Conservation (phyloP, 2,113 vertebrate species). For the Morone saxatilis region DNA sequence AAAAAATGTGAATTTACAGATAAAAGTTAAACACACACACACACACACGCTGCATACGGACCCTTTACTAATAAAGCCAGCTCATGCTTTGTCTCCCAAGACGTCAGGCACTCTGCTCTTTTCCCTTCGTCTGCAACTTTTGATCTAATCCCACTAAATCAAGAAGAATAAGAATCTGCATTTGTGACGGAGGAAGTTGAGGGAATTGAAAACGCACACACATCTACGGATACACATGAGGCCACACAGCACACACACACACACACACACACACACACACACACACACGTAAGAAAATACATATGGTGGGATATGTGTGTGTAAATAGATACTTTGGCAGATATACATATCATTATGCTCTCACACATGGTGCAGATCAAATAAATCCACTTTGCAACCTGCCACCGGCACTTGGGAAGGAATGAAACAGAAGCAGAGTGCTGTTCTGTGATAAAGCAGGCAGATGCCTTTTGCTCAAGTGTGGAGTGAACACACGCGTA, state of each 20-base stretch:
- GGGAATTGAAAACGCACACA: conserved; percentile 43
- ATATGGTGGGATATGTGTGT: conserved; percentile 28
- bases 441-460: conserved; percentile 31
- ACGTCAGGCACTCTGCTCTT: conserved; percentile 47
- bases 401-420: conserved; percentile 46
- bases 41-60: conserved; percentile 36
- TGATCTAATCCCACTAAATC: conserved; percentile 71
- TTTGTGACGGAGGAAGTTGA: conserved; percentile 55
- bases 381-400: conserved; percentile 65
- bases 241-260: neutral
- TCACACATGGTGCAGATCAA: conserved; percentile 54
- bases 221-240: neutral
- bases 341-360: conserved; percentile 49
- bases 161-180: conserved; percentile 66
- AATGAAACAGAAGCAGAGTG: conserved; percentile 52
- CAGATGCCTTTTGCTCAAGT: conserved; percentile 57
- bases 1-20: neutral
- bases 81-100: conserved; percentile 60
- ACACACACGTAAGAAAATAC: conserved; percentile 3
- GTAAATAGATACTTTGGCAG: conserved; percentile 53
- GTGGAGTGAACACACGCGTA: conserved; percentile 24
- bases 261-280: conserved; percentile 6
- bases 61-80: conserved; percentile 56
- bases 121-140: conserved; percentile 70
- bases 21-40: neutral